Conservation (phyloP, 2,113 vertebrate species). For the Brevimyrus niger region DNA sequence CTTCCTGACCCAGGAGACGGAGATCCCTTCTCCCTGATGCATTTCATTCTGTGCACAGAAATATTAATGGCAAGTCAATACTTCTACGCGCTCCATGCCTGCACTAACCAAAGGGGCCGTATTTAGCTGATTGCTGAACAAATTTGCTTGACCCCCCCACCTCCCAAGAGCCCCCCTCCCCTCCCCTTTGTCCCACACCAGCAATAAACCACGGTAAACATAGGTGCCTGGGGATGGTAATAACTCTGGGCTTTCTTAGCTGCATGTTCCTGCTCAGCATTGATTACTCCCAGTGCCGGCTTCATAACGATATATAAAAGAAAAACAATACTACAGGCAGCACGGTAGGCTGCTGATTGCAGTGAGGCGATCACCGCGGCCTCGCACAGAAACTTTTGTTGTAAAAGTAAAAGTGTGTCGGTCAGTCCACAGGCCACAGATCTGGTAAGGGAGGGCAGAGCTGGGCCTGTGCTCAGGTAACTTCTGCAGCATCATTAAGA, state of each 20-base stretch:
- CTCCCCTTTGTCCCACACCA: conserved; percentile 17
- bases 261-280: conserved; percentile 39
- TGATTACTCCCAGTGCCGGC: conserved; percentile 37
- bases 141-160: conserved; percentile 32
- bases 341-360: conserved; percentile 33
- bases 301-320: conserved; percentile 51
- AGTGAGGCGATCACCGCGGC: neutral
- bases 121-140: conserved; percentile 52
- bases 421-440: neutral
- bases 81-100: conserved; percentile 25
- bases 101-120: conserved; percentile 31
- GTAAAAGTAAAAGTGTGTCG: neutral
- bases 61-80: conserved; percentile 48
- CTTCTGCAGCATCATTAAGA: neutral
- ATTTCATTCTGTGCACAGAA: conserved; percentile 39
- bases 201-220: conserved; percentile 39
- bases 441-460: neutral
- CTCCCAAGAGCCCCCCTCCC: neutral
- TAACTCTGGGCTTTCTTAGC: conserved; percentile 20
- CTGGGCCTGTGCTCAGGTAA: neutral
- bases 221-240: conserved; percentile 20
- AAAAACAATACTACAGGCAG: conserved; percentile 37
- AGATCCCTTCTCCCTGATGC: conserved; percentile 22
- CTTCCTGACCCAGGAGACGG: neutral
- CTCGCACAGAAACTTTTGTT: neutral